phyloP scores from a whole-genome alignment of 1,140 invertebrate species.

The Scaptomyza montana region DNA sequence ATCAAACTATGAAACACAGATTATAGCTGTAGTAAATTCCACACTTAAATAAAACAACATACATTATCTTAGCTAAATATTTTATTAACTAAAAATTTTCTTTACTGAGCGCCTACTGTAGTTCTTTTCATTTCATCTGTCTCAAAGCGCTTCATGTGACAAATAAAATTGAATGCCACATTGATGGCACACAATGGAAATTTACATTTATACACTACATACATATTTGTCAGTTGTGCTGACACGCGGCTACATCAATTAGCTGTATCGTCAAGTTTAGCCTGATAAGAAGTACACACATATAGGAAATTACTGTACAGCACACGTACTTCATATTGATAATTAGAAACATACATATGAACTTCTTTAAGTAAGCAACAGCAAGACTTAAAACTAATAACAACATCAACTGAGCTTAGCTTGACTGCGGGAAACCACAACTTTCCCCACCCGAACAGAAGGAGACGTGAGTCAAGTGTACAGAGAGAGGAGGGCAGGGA shows the following conservation, averaged over 20 bases:
- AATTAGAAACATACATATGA: conserved; percentile 16
- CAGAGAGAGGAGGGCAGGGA: not conserved
- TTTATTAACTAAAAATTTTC: no score
- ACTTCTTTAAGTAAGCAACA: not conserved
- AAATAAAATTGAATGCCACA: conserved; percentile 38
- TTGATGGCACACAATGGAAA: conserved; percentile 10
- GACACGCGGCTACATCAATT: conserved; percentile 15
- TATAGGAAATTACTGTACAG: no score
- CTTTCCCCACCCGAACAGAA: conserved; percentile 26
- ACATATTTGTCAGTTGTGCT: not conserved
- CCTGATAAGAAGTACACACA: conserved; percentile 12
- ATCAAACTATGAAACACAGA: not conserved
- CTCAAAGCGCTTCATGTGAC: conserved; percentile 23
- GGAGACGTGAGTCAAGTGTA: conserved; percentile 17
- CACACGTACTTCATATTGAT: not conserved
- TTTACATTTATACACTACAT: not conserved
- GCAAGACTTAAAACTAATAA: not conserved
- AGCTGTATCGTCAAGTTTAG: conserved; percentile 9
- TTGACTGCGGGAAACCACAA: not conserved
- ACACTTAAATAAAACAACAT: no score
- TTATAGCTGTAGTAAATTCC: no score
- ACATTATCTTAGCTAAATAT: no score
- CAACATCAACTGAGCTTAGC: conserved; percentile 3
- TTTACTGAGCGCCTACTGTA: not conserved
- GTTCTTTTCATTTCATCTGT: conserved; percentile 2